Evolutionary conservation across 2,113 vertebrate species (phyloP).

Genomic region (Pachyramphus minor): DNA sequence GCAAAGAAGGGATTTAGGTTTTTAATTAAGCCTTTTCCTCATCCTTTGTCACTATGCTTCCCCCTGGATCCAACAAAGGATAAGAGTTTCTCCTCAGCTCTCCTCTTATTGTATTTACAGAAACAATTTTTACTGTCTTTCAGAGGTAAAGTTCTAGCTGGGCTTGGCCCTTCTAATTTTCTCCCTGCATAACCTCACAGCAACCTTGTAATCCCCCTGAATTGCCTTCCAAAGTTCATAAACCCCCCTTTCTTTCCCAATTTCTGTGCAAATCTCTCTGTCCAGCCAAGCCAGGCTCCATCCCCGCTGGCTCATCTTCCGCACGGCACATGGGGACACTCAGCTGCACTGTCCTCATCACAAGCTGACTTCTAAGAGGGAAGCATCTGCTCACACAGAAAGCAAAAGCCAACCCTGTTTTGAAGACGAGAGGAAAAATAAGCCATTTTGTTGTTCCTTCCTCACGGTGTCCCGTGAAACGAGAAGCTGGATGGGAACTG

Average conservation of each 20-base stretch:
- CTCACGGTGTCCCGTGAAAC: not conserved
- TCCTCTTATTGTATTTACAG: not conserved
- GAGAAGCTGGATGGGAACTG: not conserved
- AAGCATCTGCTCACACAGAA: not conserved
- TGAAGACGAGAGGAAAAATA: not conserved
- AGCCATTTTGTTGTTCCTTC: not conserved
- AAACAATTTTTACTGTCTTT: not conserved
- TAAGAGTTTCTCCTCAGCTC: not conserved
- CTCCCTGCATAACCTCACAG: not conserved
- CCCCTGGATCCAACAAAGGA: not conserved
- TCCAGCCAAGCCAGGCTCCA: not conserved
- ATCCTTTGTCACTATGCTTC: not conserved
- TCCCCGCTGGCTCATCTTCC: not conserved
- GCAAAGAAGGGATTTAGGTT: not conserved
- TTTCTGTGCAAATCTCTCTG: not conserved
- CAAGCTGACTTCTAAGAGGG: not conserved
- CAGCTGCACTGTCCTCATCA: not conserved
- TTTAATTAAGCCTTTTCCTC: not conserved
- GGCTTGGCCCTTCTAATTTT: not conserved
- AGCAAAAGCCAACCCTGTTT: not conserved
- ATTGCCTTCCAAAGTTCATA: not conserved
- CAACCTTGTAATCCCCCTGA: not conserved
- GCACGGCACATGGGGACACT: not conserved
- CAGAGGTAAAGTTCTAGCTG: fast-evolving
- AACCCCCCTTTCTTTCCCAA: not conserved